Evolutionary conservation across 2,888 invertebrate species (phyloP).

Genomic region (Pseudoips prasinana): DNA sequence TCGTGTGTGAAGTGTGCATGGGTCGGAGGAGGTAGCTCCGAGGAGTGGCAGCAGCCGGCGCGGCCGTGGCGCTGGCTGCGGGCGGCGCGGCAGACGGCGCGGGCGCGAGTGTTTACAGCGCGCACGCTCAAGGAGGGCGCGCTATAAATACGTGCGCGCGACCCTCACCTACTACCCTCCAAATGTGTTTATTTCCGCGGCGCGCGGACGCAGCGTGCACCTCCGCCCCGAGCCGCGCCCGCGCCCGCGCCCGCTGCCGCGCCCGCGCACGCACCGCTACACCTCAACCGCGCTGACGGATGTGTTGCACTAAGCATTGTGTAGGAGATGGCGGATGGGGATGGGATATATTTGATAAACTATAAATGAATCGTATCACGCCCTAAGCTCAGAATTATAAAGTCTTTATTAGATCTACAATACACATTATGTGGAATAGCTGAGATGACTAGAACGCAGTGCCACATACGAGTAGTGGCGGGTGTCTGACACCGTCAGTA

Average conservation of each 20-base stretch:
- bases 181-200: constrained; percentile 45
- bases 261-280: too few relatives aligned
- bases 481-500: too few relatives aligned
- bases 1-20: constrained; percentile 5
- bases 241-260: not conserved
- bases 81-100: constrained; percentile 18
- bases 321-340: too few relatives aligned
- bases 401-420: too few relatives aligned
- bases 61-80: constrained; percentile 15
- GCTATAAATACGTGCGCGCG: constrained; percentile 60
- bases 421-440: too few relatives aligned
- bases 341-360: too few relatives aligned
- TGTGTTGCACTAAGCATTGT: too few relatives aligned
- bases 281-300: too few relatives aligned
- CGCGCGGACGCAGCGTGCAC: constrained; percentile 6
- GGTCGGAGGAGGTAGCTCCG: constrained; percentile 2
- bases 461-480: too few relatives aligned
- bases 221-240: constrained; percentile 4
- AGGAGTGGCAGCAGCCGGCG: constrained; percentile 6
- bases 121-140: constrained; percentile 47
- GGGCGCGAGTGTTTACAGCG: constrained; percentile 33
- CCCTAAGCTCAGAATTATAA: too few relatives aligned
- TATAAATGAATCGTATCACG: too few relatives aligned
- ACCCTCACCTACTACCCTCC: constrained; percentile 70
- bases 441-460: too few relatives aligned